Evolutionary conservation across 92 coral and sea anemone species (phyloP), one percentile per base, ranked within the genome.

Genomic region (Parazoanthus atlanticus): DNA sequence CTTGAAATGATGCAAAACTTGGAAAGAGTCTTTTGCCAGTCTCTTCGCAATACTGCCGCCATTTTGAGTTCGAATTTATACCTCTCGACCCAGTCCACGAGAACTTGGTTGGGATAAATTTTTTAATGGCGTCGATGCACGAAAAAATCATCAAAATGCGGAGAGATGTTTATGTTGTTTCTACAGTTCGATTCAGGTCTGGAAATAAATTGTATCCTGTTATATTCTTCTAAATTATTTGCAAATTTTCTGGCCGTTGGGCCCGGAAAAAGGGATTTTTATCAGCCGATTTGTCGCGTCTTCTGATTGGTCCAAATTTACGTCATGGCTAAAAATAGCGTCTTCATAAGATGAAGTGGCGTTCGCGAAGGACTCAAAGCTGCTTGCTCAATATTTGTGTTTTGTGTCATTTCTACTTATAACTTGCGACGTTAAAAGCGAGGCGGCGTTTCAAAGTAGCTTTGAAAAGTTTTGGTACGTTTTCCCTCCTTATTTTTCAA

Each of bases 361-460:
- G 40, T 69, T 84, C 52, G 77, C 49, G 26, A 84, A 70, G 78
- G 76, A 84, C 28, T 70, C 67, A 15, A 15, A 23, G 65, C 43
- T 84, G 87, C 65, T 84, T 84, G 87, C 87, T 28, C 87, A 84
- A 84, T 84, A 84, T 84, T 58, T 69, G 78, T 41, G 64, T 71
- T 71, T 84, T 69, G 19, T 67, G 87, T 84, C 76, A 84, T 84
- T 84, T 84, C 87, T 84, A 84, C 87, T 84, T 69, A 84, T 84
- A 84, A 70, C 78, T 28, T 36, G 65, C 87, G 54, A 84, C 87
- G 78, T 47, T 34, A 84, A 49, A 74, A 84, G 15, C 33, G 25
- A n/a, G 64, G 64, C 8, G 49, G 66, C 41, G 43, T 28, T 70
- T 82, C n/a, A 84, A 7, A 41, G 74, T 69, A 74, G 87, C 87